Base-by-base conservation (phyloP, 2,797 vertebrate species). In the Mormyrus hasselquistii region DNA sequence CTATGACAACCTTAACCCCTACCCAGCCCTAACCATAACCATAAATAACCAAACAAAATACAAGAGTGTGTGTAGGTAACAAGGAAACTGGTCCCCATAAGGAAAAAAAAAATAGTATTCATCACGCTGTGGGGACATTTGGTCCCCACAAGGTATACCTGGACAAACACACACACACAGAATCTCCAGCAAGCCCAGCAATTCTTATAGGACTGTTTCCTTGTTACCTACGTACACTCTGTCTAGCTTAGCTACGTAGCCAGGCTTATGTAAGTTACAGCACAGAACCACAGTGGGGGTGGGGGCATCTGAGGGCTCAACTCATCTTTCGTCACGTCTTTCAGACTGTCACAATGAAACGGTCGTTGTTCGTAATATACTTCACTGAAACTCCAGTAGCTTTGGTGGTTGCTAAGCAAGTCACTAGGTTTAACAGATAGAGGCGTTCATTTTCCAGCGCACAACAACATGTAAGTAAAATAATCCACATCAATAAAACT, bases 281-380 rank as follows among this genome's bases (percentile, higher is more conserved):
- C 85, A 87, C n/a, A 79, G 9, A 52, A 86, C 85, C 90, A 89
- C 25, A 55, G 89, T 88, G 88, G 73, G 22, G 89, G 65, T 88
- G 57, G 86, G 86, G 73, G 7, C 5, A 79, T 79, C 16, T 19
- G 73, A 79, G 41, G 79, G 22, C 62, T 29, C 22, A 16, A 89
- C 84, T 93, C 92, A 93, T 93, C 89, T 93, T 65, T 86, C 8
- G 89, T 76, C 73, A 89, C 89, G 91, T 90, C 89, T 93, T 93
- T 87, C 34, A 87, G 29, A n/a, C 85, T 87, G 85, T 87, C 76
- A 86, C 85, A 92, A 89, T 10, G 73, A 85, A 10, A 90, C 6
- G 22, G 55, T 86, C 4, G 12, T 5, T 19, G 14, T 44, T 57
- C 34, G 0, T 10, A 10, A 34, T 25, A 8, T 34, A 47, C 52